Base-by-base conservation (phyloP, 2,113 vertebrate species). In the Embiotoca jacksoni region DNA sequence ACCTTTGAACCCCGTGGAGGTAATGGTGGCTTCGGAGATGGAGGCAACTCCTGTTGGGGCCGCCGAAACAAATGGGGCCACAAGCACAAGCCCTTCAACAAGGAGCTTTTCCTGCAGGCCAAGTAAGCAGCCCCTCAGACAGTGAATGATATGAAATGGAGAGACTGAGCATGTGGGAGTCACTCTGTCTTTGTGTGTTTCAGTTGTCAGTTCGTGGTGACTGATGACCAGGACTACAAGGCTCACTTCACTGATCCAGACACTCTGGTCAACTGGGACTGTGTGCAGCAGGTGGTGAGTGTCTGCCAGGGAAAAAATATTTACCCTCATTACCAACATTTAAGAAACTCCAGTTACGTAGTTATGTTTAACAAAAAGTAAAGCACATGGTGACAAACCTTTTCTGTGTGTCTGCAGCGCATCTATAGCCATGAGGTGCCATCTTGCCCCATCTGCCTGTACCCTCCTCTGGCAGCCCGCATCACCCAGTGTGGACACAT, bases 181-280 rank as follows among this genome's bases (percentile, higher is more conserved):
- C 2, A 6, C 39, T 1, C 3, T 6, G 4, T 72, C 4, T 59
- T 7, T 59, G 35, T 91, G 76, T 62, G 64, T 89, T 84, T 75
- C 79, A 99, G 98, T 92, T 99, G 98, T 95, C 98, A 99, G 87
- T 99, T 99, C 95, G 96, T 99, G 90, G 98, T 99, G 84, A 97
- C 94, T 80, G 97, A 98, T 92, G 96, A 99, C 84, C 96, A 98
- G 92, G 97, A 99, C 93, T 99, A 99, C 92, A 96, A 96, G 87
- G 96, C 96, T 89, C 96, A 99, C 92, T 98, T 99, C 94, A 96
- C 97, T 92, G 98, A 99, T 93, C 98, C 98, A 78, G 98, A 99
- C 93, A 98, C 96, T 35, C 94, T 99, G 93, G 98, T 99, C 91
- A 98, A 96, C 94, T 99, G 98, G 98, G 97, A 99, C 94, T 98